Percentiles rank a stretch among this genome's conserved stretches.
Evolutionary conservation across 2,797 vertebrate genomes (phyloP).

Genomic region (Lepidocolaptes lacrymiger): DNA sequence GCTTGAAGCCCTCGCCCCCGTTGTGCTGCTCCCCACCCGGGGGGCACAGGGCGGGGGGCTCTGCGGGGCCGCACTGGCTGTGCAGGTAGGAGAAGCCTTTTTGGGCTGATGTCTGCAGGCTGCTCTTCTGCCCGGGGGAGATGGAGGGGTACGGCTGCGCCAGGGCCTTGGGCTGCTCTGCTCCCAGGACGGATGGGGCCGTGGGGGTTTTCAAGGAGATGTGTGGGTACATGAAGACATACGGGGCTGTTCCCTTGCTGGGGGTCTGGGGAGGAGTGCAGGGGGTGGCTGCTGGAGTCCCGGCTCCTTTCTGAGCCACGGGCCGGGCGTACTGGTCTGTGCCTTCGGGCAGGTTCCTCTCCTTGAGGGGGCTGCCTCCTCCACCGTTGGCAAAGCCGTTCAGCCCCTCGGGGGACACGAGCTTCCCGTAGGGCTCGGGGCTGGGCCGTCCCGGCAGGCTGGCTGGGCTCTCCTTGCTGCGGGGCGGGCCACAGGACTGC

Average conservation of each 20-base stretch:
- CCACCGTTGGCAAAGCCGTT: not conserved
- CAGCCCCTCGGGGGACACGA: not conserved
- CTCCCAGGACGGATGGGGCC: constrained; percentile 25
- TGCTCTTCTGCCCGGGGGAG: constrained; percentile 25
- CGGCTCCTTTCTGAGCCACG: not conserved
- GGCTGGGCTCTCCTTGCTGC: not conserved
- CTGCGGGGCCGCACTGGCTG: constrained; percentile 28
- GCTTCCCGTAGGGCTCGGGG: constrained; percentile 6
- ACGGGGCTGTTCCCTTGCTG: constrained; percentile 75
- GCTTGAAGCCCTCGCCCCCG: constrained; percentile 24
- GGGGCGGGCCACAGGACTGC: not conserved
- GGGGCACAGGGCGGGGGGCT: not conserved
- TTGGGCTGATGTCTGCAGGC: constrained; percentile 66
- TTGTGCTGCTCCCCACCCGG: not conserved
- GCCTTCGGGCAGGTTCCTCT: constrained; percentile 90
- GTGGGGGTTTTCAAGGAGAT: constrained; percentile 75
- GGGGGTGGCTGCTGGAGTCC: not conserved
- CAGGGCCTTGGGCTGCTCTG: constrained; percentile 36
- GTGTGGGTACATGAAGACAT: constrained; percentile 81
- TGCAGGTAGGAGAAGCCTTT: constrained; percentile 80
- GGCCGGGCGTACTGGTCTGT: constrained; percentile 75
- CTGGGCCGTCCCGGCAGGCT: not conserved
- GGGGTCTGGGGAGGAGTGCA: constrained; percentile 81
- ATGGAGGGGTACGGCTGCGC: not conserved
- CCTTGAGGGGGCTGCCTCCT: constrained; percentile 71